Evolutionary conservation across 2,113 vertebrate genomes (phyloP), one percentile per base, ranked within the genome.

Genomic region (Ictidomys tridecemlineatus): DNA sequence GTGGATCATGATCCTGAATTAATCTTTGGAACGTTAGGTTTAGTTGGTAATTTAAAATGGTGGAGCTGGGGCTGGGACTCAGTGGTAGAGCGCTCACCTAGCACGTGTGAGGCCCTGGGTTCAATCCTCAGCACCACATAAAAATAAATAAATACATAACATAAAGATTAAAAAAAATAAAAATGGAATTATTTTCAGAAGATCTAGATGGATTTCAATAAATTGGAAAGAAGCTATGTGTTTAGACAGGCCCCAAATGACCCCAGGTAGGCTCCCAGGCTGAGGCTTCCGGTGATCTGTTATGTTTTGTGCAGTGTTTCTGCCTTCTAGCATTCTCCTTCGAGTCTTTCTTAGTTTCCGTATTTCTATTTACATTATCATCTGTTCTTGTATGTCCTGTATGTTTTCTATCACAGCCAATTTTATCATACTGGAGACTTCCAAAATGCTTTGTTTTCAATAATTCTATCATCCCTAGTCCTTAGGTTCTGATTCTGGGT

Each of bases 101-200:
- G 45, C 8, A 45, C 8, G 1, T 45, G 45, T 45, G 45, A 45
- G 45, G 45, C 45, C 45, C 45, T 45, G 45, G 45, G 45, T 45
- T 45, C 45, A 45, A 45, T 45, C 45, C 45, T 45, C 45, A 45
- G 45, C 45, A 45, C 45, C 45, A 45, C 45, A 45, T 45, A 45
- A 45, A 45, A 45, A 45, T 9, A 45, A 45, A 45, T 45, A 45
- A 45, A 45, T 45, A 45, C 45, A 45, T 9, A 45, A 45, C 8
- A 45, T 45, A 8, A 45, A 45, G 45, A 45, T 9, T 45, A 45
- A 8, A 45, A 45, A 45, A 45, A 45, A 45, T 37, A 56, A 92
- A 86, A 79, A 79, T 11, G 22, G 32, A 92, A 95, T 90, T 92
- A 74, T 84, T 90, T 95, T 94, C 72, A 92, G 17, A 82, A 78